Evolutionary conservation across 2,888 invertebrate species (phyloP), one percentile per base, ranked within the genome.

Genomic region (Magallana nippona): DNA sequence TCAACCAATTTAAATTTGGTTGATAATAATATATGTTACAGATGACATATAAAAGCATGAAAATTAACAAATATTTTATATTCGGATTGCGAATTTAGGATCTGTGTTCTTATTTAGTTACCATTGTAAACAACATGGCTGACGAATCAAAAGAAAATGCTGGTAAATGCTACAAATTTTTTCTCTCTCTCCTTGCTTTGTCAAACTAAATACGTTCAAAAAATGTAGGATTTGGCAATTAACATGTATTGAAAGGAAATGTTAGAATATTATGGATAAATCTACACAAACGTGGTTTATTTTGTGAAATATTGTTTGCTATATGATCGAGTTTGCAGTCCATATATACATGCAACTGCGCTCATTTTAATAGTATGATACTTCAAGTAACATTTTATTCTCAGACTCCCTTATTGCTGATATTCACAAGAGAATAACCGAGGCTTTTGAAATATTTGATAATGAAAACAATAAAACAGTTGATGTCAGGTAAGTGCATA

Each of bases 361-460:
- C 44, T 44, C 44, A 44, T 44, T 44, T 5, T 44, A 3, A 44
- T 44, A 44, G 44, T 8, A 44, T 44, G 44, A 8, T 44, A 5
- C 44, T 44, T 44, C 5, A 44, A 44, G 44, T 27, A n/a, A 63
- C 56, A 55, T 83, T 84, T 82, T 83, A 77, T 80, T 88, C 89
- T 57, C 90, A 94, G 94, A 94, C 84, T 91, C 92, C n/a, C 83
- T 93, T 55, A 83, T 93, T 10, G 91, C 90, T 78, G 93, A 94
- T 81, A 91, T 93, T 19, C 93, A 94, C 84, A 93, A 92, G 92
- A 96, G 95, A 94, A 97, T 98, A 83, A 96, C 96, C 5, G 97
- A 97, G 91, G 97, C 97, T 2, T 98, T 98, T 94, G 96, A 97
- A 92, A 96, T 98, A 44, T 98, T 98, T 93, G 98, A 98, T 93